Evolutionary conservation across 2,113 vertebrate genomes (phyloP).

Genomic region (Toxostoma redivivum): DNA sequence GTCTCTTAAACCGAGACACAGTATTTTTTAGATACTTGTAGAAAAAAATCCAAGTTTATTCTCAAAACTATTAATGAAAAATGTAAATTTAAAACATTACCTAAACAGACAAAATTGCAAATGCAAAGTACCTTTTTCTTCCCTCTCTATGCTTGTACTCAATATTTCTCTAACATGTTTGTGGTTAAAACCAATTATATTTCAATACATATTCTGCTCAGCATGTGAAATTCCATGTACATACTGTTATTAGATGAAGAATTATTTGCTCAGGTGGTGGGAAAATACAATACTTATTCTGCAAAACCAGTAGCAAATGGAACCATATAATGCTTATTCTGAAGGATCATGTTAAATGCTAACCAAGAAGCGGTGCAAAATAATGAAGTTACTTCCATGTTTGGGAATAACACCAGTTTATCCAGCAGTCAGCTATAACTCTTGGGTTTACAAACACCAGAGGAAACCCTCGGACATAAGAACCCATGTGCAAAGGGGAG

Average conservation of each 20-base stretch:
- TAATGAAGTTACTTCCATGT: background rate
- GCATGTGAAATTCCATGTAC: background rate
- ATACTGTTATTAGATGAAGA: background rate
- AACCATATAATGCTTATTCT: background rate
- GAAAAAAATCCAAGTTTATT: background rate
- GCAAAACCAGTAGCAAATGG: background rate
- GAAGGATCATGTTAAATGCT: background rate
- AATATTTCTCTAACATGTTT: background rate
- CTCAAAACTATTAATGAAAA: background rate
- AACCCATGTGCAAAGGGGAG: background rate
- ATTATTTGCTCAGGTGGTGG: background rate
- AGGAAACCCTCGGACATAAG: background rate
- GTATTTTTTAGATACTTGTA: background rate
- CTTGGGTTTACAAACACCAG: background rate
- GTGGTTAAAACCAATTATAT: background rate
- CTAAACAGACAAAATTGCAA: background rate
- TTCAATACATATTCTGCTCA: background rate
- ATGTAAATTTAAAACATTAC: background rate
- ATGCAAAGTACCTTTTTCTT: background rate
- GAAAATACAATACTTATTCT: background rate
- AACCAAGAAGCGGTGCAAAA: background rate
- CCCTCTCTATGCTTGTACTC: background rate
- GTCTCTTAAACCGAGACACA: no score
- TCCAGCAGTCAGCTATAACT: background rate
- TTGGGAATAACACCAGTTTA: background rate